Base-by-base conservation (phyloP, 1,140 invertebrate genomes). In the Drosophila murphyi region DNA sequence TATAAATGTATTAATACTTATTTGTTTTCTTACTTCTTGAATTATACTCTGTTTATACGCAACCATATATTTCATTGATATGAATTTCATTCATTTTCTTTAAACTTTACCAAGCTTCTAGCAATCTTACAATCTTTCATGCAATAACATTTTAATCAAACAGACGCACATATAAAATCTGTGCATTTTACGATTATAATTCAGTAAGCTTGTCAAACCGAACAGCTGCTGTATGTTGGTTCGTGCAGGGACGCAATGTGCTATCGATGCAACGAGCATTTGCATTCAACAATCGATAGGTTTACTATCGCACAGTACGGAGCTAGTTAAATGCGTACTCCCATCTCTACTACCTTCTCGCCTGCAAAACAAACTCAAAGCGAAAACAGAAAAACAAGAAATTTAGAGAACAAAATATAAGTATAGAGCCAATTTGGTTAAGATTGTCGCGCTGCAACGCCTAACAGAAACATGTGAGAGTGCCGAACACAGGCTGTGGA, bases 321-420 rank as follows among this genome's bases (percentile, higher is more conserved):
- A 59, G 32, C 32, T 72, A 45, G 31, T 34, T 34, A 54, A 54
- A n/a, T 34, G 55, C 20, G 52, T 59, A 37, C 3, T 34, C 64
- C 41, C 64, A 68, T 73, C 71, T 73, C 71, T 73, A 73, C 71
- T 69, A 73, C 71, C 48, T 55, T 68, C 43, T 73, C 64, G 64
- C 64, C 71, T 73, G 64, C 71, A 73, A 73, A 73, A 73, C 64
- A 73, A 73, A 73, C 71, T 59, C 55, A 35, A 28, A 56, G 54
- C 48, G 10, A 73, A 73, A 73, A 73, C 56, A 69, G 56, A 64
- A 35, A 32, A 34, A 28, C 47, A 68, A 67, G 41, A 68, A 51
- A 54, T 10, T 39, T 55, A 7, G 3, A 31, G 51, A 55, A 43
- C 37, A 7, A 29, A 47, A 71, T 54, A 39, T 35, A 43, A 5